These are phyloP conservation scores for Heliconius ismenius DNA, from an alignment of 2,888 invertebrate genomes.

Conservation along the genomic window DNA sequence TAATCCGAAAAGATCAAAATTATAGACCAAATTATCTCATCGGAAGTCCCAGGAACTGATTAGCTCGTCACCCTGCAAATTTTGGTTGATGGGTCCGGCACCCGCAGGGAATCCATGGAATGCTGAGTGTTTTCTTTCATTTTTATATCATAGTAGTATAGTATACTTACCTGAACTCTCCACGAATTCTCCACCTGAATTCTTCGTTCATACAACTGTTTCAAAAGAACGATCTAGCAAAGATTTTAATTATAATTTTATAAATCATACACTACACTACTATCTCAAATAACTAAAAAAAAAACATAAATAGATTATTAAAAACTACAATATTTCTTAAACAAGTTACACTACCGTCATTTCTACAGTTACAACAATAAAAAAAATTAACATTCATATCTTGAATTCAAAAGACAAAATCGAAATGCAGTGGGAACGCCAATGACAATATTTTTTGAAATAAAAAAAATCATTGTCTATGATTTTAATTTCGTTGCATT, in stretches of 20 bases:
- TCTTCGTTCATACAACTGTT: too few species aligned
- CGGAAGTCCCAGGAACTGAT: too few species aligned
- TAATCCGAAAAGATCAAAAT: too few species aligned
- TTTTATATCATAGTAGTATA: too few species aligned
- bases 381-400: slow-evolving; percentile 43
- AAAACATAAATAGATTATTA: neutral
- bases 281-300: slow-evolving; percentile 3
- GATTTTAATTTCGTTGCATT: slow-evolving; percentile 68
- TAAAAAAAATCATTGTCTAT: slow-evolving; percentile 68
- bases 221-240: neutral
- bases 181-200: too few species aligned
- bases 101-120: too few species aligned
- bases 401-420: slow-evolving; percentile 50
- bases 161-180: too few species aligned
- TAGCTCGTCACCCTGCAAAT: too few species aligned
- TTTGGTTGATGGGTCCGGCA: too few species aligned
- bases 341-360: neutral
- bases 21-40: too few species aligned
- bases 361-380: slow-evolving; percentile 29
- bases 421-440: slow-evolving; percentile 69
- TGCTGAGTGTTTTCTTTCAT: too few species aligned
- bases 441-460: slow-evolving; percentile 63
- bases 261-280: neutral
- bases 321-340: slow-evolving; percentile 4
- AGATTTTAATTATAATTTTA: neutral